Evolutionary conservation across 1,140 invertebrate genomes (phyloP).

Genomic region (Hydropsyche tenuis): DNA sequence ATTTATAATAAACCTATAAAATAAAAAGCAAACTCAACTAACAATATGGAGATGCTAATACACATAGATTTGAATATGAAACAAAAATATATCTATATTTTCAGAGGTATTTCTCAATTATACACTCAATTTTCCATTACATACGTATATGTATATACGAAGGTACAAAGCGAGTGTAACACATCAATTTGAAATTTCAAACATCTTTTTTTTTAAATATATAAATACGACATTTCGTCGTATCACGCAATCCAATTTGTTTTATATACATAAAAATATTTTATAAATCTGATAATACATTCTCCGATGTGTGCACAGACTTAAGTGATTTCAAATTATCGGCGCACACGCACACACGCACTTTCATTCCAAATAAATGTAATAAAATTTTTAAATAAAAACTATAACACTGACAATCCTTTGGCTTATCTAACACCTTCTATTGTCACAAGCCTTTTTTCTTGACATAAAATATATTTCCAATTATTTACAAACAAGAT

Average conservation of each 20-base stretch:
- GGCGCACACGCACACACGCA: not conserved
- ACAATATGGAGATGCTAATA: slow-evolving; percentile 11
- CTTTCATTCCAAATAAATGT: not conserved
- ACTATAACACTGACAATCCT: slow-evolving; percentile 48
- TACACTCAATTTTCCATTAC: not conserved
- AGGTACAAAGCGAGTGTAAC: not conserved
- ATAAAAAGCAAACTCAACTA: not conserved
- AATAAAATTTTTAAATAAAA: slow-evolving; percentile 30
- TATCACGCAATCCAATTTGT: not conserved
- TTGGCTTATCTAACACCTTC: slow-evolving; percentile 46
- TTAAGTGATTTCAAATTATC: slow-evolving; percentile 11
- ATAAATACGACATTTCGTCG: not conserved
- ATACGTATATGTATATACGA: not conserved
- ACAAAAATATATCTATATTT: slow-evolving; percentile 8
- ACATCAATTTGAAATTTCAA: too few species aligned
- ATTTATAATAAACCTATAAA: too few species aligned
- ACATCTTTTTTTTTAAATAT: too few species aligned
- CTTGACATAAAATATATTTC: slow-evolving; percentile 38
- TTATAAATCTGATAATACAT: slow-evolving; percentile 15
- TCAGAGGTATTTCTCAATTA: not conserved
- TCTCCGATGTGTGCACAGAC: slow-evolving; percentile 7
- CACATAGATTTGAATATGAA: slow-evolving; percentile 13
- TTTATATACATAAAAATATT: slow-evolving; percentile 29
- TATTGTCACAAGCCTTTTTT: slow-evolving; percentile 44
- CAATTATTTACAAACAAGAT: slow-evolving; percentile 42